Conservation (phyloP, 2,888 invertebrate genomes). For the Eupithecia subfuscata region DNA sequence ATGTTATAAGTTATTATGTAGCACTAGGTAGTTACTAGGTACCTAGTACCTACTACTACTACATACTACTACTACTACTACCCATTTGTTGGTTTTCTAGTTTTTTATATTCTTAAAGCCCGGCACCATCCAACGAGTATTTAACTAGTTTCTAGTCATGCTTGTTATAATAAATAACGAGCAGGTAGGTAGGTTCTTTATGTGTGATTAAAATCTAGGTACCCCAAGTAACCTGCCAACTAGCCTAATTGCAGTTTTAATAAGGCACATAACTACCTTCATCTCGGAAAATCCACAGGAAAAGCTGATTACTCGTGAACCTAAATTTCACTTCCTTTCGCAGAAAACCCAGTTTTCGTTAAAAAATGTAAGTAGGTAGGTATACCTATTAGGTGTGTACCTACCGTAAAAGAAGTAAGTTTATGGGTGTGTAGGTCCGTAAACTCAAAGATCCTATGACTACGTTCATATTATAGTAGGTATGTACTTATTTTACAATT, state of each 20-base stretch:
- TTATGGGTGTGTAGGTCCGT: too few species aligned
- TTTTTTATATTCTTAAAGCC: background rate
- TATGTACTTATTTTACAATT: too few species aligned
- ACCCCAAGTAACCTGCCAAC: background rate
- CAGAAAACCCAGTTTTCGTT: too few species aligned
- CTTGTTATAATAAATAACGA: background rate
- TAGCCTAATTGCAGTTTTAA: conserved; percentile 5
- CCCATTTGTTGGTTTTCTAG: background rate
- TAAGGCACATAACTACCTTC: conserved; percentile 1
- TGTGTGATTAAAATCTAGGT: background rate
- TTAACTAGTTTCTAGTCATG: background rate
- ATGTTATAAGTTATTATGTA: too few species aligned
- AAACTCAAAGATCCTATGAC: too few species aligned
- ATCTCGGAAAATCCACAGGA: background rate
- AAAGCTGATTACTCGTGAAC: background rate
- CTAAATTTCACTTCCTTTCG: too few species aligned
- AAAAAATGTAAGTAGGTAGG: too few species aligned
- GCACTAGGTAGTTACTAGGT: too few species aligned
- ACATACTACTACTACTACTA: background rate
- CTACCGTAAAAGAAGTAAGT: too few species aligned
- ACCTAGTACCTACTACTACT: too few species aligned
- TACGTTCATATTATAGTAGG: too few species aligned
- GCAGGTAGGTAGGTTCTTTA: background rate
- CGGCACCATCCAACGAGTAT: background rate
- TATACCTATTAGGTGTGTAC: too few species aligned